Evolutionary conservation across 2,797 vertebrate genomes (phyloP), one percentile per base, ranked within the genome.

Genomic region (Hoplostethus atlanticus): DNA sequence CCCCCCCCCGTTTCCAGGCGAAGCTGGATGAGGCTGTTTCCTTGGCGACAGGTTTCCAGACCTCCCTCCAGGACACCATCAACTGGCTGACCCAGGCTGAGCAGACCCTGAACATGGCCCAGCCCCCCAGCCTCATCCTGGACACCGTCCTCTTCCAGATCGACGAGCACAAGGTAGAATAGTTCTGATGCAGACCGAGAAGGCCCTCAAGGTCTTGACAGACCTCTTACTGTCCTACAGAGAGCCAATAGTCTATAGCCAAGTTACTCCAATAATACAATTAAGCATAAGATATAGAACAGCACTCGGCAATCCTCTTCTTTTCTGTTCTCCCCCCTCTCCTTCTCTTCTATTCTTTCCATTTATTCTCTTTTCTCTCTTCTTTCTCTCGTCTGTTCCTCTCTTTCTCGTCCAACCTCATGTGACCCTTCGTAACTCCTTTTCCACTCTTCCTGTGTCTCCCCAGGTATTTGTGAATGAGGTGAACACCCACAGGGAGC

Each of bases 1-100:
- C n/a, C n/a, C 21, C 68, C 28, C 62, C 34, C 55, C 53, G 4
- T 51, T 21, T 53, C 5, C 88, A 99, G 98, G 96, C 92, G 0
- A 99, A 99, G 91, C 91, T 99, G 88, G 98, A 99, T 62, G 98
- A 99, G 82, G 98, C 96, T 0, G 93, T 99, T 79, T 92, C 93
- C 76, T 82, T 99, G 90, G 98, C 98, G 34, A 98, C 96, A 0
- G 95, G 96, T 73, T 99, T 99, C 91, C 98, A 99, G 94, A 96
- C 97, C 34, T 99, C 97, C 44, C 94, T 99, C 31, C 98, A 99
- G 92, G 98, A 99, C 85, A 99, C 98, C 90, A 99, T 99, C 92
- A 99, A 98, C 94, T 99, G 98, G 98, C 95, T 99, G 83, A 99
- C 98, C 0, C 94, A 99, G 70, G 97, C 97, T 0, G 98, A 99